These are phyloP conservation scores for Danio albolineatus DNA, from an alignment of 2,797 vertebrate species.

Conservation along the genomic window DNA sequence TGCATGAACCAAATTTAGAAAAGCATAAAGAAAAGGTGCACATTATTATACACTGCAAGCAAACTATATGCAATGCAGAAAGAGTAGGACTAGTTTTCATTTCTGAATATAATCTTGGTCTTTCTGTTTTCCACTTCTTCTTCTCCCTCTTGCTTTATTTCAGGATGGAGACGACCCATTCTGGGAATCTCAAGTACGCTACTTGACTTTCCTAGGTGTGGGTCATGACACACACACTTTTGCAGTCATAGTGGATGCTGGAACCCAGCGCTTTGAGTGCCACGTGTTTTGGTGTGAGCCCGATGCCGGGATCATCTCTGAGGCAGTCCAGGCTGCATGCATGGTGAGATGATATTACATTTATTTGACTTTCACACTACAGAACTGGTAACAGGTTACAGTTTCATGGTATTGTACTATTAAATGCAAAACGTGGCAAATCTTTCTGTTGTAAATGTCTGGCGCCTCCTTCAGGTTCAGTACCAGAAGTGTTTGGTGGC, in stretches of 20 bases:
- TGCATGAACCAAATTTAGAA: not conserved
- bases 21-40: not conserved
- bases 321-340: constrained; percentile 93
- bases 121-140: not conserved
- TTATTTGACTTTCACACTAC: not conserved
- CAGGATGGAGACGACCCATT: constrained; percentile 80
- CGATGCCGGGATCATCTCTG: constrained; percentile 88
- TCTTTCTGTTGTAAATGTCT: constrained; percentile 26
- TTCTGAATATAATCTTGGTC: not conserved
- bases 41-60: not conserved
- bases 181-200: constrained; percentile 92
- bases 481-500: constrained; percentile 96
- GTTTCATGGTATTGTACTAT: not conserved
- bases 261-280: constrained; percentile 88
- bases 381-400: not conserved
- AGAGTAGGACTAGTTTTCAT: not conserved
- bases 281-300: constrained; percentile 96
- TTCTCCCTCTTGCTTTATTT: constrained; percentile 19
- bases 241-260: constrained; percentile 89
- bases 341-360: constrained; percentile 82
- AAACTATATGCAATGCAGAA: not conserved
- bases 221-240: constrained; percentile 92
- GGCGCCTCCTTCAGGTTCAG: constrained; percentile 81
- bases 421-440: not conserved
- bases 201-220: constrained; percentile 93